Conservation (phyloP, 1,140 invertebrate species). For the Acyrthosiphon pisum region DNA sequence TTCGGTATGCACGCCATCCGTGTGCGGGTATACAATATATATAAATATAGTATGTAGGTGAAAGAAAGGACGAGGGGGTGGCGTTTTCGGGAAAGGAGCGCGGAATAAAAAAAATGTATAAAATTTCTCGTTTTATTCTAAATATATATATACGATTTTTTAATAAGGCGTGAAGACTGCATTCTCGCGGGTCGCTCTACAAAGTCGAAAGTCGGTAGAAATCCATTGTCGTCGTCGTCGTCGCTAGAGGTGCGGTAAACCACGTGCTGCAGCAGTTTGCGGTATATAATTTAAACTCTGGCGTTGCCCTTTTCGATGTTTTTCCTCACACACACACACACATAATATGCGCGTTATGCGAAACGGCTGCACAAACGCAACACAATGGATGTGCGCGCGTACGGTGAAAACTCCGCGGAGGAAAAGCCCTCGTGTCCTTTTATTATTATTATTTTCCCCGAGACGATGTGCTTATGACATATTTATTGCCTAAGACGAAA, state of each 20-base stretch:
- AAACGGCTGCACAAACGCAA: background rate
- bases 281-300: constrained; percentile 9
- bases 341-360: background rate
- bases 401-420: background rate
- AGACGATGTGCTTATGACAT: constrained; percentile 28
- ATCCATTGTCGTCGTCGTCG: background rate
- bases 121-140: background rate
- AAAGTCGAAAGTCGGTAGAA: background rate
- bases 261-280: background rate
- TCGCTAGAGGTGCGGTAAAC: background rate
- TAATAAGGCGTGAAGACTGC: background rate
- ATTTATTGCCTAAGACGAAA: background rate
- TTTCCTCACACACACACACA: background rate
- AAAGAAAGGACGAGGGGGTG: background rate
- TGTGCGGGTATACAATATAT: background rate
- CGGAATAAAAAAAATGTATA: constrained; percentile 2
- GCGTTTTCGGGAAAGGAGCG: background rate
- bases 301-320: constrained; percentile 21
- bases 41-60: background rate
- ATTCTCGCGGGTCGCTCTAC: background rate
- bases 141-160: background rate
- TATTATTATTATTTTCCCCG: constrained; percentile 43
- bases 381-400: background rate
- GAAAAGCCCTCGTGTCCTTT: constrained; percentile 29
- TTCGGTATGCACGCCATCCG: background rate